Percentiles rank a stretch among this genome's conserved stretches.
Conservation (phyloP, 2,888 invertebrate genomes). For the Ophion ellenae region DNA sequence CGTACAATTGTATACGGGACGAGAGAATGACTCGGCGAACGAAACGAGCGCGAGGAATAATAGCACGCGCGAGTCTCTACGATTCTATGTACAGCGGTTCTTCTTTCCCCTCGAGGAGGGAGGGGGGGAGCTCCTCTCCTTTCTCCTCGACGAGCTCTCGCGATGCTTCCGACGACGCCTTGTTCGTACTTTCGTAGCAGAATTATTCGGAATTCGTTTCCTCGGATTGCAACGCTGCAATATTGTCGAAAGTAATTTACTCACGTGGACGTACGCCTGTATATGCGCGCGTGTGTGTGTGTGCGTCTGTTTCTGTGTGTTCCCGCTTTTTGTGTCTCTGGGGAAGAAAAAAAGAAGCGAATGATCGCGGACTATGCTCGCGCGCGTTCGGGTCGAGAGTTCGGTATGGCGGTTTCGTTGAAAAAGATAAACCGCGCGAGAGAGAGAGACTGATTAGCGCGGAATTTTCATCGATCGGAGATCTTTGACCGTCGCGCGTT, state of each 20-base stretch:
- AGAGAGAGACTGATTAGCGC: constrained; percentile 56
- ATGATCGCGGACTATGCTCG: constrained; percentile 19
- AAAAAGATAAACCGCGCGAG: background rate
- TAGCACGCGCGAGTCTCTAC: constrained; percentile 57
- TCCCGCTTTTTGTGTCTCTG: constrained; percentile 25
- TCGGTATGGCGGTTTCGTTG: constrained; percentile 18
- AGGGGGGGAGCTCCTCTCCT: background rate
- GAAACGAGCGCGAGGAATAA: constrained; percentile 58
- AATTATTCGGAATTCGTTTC: constrained; percentile 25
- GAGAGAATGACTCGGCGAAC: constrained; percentile 10
- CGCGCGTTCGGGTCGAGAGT: constrained; percentile 45
- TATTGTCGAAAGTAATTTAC: constrained; percentile 61
- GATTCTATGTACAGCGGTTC: constrained; percentile 48
- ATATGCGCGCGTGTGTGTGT: constrained; percentile 11
- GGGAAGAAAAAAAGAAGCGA: background rate
- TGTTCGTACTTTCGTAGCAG: background rate
- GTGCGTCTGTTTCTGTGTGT: constrained; percentile 20
- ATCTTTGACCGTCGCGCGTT: constrained; percentile 32
- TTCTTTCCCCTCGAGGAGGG: background rate
- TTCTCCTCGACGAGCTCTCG: constrained; percentile 33
- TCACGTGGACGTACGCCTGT: constrained; percentile 40
- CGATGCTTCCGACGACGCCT: constrained; percentile 23
- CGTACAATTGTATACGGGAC: constrained; percentile 64
- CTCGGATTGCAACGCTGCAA: constrained; percentile 30
- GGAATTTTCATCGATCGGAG: constrained; percentile 52